A percentile compares a stretch with the other conserved stretches of the same genome.
These are phyloP conservation scores for Yponomeuta sedellus DNA, from an alignment of 2,888 invertebrate genomes.

Conservation along the genomic window DNA sequence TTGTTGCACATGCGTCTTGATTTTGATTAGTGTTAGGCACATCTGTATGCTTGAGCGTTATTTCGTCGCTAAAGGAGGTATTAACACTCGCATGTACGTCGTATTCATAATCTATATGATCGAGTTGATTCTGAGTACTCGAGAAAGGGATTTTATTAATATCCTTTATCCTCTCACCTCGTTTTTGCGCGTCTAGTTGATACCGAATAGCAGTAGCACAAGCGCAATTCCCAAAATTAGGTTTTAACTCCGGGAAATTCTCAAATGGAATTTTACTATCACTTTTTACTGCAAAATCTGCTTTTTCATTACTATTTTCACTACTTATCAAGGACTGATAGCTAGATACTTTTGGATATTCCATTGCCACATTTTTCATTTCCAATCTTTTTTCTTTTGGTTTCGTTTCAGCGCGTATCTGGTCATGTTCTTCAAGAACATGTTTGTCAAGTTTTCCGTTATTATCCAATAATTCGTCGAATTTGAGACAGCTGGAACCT, in stretches of 20 bases:
- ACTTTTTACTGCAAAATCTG: not conserved
- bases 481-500: not conserved
- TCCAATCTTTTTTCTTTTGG: not conserved
- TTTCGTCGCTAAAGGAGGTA: not conserved
- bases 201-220: not conserved
- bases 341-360: no score
- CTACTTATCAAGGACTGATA: not conserved
- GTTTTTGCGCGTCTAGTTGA: not conserved
- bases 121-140: not conserved
- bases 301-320: not conserved
- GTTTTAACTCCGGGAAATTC: not conserved
- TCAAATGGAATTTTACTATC: not conserved
- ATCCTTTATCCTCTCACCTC: not conserved
- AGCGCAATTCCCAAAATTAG: not conserved
- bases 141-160: not conserved
- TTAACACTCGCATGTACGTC: not conserved
- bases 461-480: not conserved
- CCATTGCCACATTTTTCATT: no score
- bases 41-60: constrained; percentile 18
- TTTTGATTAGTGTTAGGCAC: constrained; percentile 18
- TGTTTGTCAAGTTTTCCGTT: not conserved
- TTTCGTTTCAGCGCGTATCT: not conserved
- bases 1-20: not conserved
- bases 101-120: not conserved
- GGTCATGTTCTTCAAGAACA: not conserved